phyloP scores from a whole-genome alignment of 2,888 invertebrate species.

The Sarcophaga variegata region DNA sequence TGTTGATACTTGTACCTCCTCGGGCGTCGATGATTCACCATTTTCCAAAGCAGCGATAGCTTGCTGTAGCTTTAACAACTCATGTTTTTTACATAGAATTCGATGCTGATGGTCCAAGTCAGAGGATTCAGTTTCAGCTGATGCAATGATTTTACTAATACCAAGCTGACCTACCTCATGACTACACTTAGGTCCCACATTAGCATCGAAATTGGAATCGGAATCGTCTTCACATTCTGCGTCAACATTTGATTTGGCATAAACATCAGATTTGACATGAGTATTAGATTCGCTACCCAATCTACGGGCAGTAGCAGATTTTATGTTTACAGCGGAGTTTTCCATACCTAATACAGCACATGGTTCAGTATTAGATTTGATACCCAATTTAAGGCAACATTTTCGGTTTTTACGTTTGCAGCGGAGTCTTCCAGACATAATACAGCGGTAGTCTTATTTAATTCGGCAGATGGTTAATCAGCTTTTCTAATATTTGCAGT shows the following conservation, averaged over 20 bases:
- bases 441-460: neutral
- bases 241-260: conserved; percentile 1
- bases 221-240: neutral
- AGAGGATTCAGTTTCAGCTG: neutral
- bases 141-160: no score
- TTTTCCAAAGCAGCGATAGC: conserved; percentile 11
- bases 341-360: no score
- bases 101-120: neutral
- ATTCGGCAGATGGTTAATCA: neutral
- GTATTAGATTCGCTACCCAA: neutral
- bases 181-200: no score
- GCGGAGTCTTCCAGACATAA: neutral
- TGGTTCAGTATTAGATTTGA: no score
- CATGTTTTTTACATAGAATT: conserved; percentile 8
- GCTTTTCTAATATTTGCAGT: neutral
- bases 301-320: neutral
- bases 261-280: conserved; percentile 19
- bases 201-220: no score
- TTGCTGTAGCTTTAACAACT: conserved; percentile 18
- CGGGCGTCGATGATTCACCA: neutral
- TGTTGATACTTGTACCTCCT: neutral
- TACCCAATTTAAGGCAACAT: neutral
- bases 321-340: conserved; percentile 9
- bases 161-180: no score
- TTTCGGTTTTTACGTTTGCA: neutral